Conservation (phyloP, 2,113 vertebrate genomes). For the Tragelaphus buxtoni region DNA sequence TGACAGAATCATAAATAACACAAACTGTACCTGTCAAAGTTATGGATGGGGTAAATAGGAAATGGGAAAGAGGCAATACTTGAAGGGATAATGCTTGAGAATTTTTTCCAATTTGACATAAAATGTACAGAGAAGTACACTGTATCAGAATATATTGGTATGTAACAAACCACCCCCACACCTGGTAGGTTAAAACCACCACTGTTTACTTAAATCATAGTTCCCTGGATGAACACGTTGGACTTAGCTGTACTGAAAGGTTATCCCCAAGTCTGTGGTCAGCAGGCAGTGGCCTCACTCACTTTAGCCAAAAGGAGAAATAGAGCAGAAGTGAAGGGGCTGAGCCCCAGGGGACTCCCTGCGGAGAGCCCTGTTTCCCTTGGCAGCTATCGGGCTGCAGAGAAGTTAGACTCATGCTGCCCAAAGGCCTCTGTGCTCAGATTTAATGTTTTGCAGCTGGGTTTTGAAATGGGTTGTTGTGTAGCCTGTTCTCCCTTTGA, state of each 20-base stretch:
- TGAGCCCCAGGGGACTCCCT: fast-evolving
- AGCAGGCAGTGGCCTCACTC: not conserved
- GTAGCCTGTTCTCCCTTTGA: conserved; percentile 18
- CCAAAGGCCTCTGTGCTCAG: not conserved
- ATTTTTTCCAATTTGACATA: not conserved
- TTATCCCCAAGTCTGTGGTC: not conserved
- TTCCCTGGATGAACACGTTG: not conserved
- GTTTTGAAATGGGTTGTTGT: not conserved
- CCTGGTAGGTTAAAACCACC: not conserved
- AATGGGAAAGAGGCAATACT: not conserved
- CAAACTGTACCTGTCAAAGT: not conserved
- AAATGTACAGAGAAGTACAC: not conserved
- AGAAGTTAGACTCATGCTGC: not conserved
- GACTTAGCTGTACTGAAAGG: not conserved
- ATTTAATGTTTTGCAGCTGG: not conserved
- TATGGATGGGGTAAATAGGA: not conserved
- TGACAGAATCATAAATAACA: not conserved
- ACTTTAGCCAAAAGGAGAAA: not conserved
- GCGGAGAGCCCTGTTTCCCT: not conserved
- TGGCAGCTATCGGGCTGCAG: not conserved
- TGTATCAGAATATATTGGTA: not conserved
- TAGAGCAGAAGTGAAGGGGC: not conserved
- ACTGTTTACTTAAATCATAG: not conserved
- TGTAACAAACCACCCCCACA: not conserved
- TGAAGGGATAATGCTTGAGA: not conserved